Evolutionary conservation across 2,113 vertebrate species (phyloP), one percentile per base, ranked within the genome.

Genomic region (Actenoides hombroni): DNA sequence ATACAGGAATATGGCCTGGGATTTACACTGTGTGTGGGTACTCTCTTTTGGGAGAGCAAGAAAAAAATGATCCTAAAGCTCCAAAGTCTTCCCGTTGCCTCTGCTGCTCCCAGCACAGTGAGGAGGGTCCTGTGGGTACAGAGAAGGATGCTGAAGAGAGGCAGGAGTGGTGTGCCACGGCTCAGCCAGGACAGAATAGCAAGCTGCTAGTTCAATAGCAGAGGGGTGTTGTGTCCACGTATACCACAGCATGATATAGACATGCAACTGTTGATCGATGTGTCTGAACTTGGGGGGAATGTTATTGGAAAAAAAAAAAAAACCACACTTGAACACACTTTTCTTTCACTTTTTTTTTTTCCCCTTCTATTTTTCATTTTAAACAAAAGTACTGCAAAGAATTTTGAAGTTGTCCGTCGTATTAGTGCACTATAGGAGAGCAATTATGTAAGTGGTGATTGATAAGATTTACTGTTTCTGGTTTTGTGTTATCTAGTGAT

Each of bases 181-280:
- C 65, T 51, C 49, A 31, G 5, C 25, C 35, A 14, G 68, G 25
- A 44, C 26, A 5, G 44, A 53, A 26, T 25, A 14, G 13, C 0
- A 0, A 37, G 44, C 29, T 10, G 16, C 8, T 21, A 4, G 4
- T 15, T 61, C 23, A 13, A 0, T 2, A 39, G 37, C 44, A 54
- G 49, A 51, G 29, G 0, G 28, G 54, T 29, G 3, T 17, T 6
- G 1, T 33, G 16, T 9, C 16, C 16, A 6, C 1, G 0, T 4
- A 3, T 5, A 0, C 1, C 1, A 44, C 23, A 14, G 15, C 21
- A 1, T 1, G 5, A 39, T 4, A 4, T 0, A 35, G 67, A 74
- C 80, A 31, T 5, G 18, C 13, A 77, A 1, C 9, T 44, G 28
- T 26, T 24, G 19, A 5, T 5, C 64, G 39, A 1, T 1, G 6